Percentiles rank a stretch among this genome's conserved stretches.
phyloP scores from a whole-genome alignment of 2,888 invertebrate genomes.

The Digitonthophagus gazella region DNA sequence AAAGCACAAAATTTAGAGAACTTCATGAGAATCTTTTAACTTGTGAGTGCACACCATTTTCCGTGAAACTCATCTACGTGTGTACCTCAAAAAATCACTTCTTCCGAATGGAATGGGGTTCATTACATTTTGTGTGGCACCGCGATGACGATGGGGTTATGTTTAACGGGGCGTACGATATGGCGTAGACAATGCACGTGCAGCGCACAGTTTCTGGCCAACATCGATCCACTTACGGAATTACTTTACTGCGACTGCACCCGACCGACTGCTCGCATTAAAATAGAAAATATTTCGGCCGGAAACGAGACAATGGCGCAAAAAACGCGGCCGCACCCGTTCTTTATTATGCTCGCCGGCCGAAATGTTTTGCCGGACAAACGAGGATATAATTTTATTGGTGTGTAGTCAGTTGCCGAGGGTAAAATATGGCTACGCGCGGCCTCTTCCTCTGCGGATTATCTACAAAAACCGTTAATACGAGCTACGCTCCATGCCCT shows the following conservation, averaged over 20 bases:
- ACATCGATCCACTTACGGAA: slow-evolving; percentile 26
- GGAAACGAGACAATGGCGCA: slow-evolving; percentile 13
- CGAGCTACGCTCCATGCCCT: not conserved
- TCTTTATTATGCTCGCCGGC: slow-evolving; percentile 11
- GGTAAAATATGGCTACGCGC: not conserved
- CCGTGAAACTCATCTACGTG: too few species aligned
- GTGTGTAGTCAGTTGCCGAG: not conserved
- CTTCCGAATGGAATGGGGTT: not conserved
- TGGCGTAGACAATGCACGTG: slow-evolving; percentile 25
- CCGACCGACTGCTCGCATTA: slow-evolving; percentile 19
- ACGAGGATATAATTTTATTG: slow-evolving; percentile 16
- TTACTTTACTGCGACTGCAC: slow-evolving; percentile 18
- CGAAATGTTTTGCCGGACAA: slow-evolving; percentile 15
- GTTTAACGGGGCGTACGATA: slow-evolving; percentile 9
- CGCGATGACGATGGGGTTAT: not conserved
- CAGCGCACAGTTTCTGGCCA: slow-evolving; percentile 12
- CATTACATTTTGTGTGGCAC: not conserved
- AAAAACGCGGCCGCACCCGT: slow-evolving; percentile 1
- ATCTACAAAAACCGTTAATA: not conserved
- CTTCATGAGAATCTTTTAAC: too few species aligned
- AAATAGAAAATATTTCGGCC: slow-evolving; percentile 23
- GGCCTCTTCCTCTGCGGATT: not conserved
- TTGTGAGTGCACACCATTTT: too few species aligned
- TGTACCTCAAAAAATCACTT: not conserved
- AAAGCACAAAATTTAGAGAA: too few species aligned